Evolutionary conservation across 2,888 invertebrate genomes (phyloP), one percentile per base, ranked within the genome.

Genomic region (Salticus scenicus): DNA sequence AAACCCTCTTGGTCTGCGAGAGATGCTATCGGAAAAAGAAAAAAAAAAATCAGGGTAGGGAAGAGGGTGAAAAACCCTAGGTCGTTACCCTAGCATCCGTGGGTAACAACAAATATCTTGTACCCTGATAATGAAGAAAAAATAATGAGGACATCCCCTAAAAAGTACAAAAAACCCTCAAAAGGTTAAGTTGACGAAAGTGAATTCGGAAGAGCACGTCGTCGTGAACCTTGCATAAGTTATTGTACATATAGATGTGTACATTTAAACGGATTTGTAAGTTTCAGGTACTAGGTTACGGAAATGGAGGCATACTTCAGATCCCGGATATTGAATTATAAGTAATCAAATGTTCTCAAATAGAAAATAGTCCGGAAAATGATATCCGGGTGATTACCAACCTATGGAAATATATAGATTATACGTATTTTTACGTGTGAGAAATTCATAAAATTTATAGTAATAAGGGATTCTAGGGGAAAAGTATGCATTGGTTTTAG

Each of bases 61-160:
- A 31, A 30, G 64, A 67, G 81, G 81, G 81, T 74, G 74, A 81
- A 81, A 63, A 74, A 81, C 74, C 69, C 24, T 51, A 24, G 74
- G 81, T 74, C 74, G 69, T 74, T 81, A 69, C 69, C 69, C 81
- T 37, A 4, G 14, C 20, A 20, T 70, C 37, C 70, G 67, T 42
- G 69, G 74, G 74, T 57, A 63, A 27, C 67, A 73, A 24, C 67
- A 80, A 80, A 80, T 73, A 80, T 51, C 72, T 80, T 66, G 42
- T 66, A 73, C 69, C 81, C 81, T 28, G 17, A 24, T 63, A 74
- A 81, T 81, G 81, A 74, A 69, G 51, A 74, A 81, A 74, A 81
- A 74, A 81, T 72, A 64, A 30, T 66, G 17, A 33, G 33, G 27
- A 12, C 37, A 28, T 41, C 28, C 30, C 57, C 30, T 24, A 33